Conservation (phyloP, 2,888 invertebrate genomes). For the Drosophila rubida region DNA sequence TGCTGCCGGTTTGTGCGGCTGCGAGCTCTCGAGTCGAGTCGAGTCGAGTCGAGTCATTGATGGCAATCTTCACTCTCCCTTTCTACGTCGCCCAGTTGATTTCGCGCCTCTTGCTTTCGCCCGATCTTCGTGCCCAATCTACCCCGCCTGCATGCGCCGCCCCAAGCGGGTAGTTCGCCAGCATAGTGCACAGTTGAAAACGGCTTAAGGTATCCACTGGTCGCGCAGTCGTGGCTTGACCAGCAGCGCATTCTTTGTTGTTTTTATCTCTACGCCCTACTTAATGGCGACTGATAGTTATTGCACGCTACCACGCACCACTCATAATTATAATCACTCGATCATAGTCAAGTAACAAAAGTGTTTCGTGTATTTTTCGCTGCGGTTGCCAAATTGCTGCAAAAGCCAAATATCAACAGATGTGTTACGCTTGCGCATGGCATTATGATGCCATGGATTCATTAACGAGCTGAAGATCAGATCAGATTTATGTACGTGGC, state of each 20-base stretch:
- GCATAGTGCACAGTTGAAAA: too few relatives aligned
- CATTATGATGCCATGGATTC: background rate
- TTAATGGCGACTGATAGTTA: conserved; percentile 46
- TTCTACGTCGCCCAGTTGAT: conserved; percentile 18
- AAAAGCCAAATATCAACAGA: background rate
- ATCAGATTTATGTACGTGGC: background rate
- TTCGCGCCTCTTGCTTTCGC: conserved; percentile 7
- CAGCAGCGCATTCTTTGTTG: conserved; percentile 4
- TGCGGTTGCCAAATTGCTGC: conserved; percentile 22
- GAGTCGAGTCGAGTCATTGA: too few relatives aligned
- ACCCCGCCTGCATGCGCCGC: background rate
- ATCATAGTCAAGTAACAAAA: conserved; percentile 27
- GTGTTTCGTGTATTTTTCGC: conserved; percentile 15
- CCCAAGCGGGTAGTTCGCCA: background rate
- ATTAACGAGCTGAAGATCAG: background rate
- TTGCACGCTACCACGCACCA: conserved; percentile 52
- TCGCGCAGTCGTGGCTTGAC: too few relatives aligned
- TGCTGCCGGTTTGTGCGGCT: conserved; percentile 45
- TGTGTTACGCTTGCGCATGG: background rate
- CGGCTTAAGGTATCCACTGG: too few relatives aligned
- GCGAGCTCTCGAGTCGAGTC: conserved; percentile 4
- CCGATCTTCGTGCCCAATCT: conserved; percentile 30
- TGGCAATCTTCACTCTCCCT: conserved; percentile 53
- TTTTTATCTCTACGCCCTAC: conserved; percentile 63
- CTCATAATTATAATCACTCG: conserved; percentile 24